Evolutionary conservation across 1,140 invertebrate genomes (phyloP).

Genomic region (Delia radicum): DNA sequence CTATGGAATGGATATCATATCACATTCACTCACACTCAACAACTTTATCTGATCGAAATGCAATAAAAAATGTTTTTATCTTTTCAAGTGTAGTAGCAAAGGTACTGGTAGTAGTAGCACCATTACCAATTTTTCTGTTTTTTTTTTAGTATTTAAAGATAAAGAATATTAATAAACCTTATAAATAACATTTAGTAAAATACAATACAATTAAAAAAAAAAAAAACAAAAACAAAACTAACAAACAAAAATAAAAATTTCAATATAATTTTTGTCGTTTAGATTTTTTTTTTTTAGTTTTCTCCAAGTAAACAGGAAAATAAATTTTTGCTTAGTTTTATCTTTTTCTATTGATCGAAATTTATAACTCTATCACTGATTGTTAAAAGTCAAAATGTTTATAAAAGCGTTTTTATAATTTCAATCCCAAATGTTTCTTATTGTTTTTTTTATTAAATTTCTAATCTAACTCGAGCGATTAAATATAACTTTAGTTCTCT

Average conservation of each 20-base stretch:
- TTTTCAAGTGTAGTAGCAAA: slow-evolving; percentile 54
- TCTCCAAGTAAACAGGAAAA: too few relatives aligned
- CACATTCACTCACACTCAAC: slow-evolving; percentile 14
- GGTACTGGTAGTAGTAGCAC: slow-evolving; percentile 40
- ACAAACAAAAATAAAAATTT: background rate
- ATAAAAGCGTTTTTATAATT: too few relatives aligned
- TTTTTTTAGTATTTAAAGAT: slow-evolving; percentile 45
- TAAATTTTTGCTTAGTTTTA: background rate
- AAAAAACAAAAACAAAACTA: background rate
- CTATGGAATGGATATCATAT: slow-evolving; percentile 32
- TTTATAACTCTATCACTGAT: too few relatives aligned
- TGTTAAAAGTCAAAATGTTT: too few relatives aligned
- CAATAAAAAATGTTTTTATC: slow-evolving; percentile 55
- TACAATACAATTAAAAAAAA: slow-evolving; percentile 24
- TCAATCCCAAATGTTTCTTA: too few relatives aligned
- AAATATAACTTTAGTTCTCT: too few relatives aligned
- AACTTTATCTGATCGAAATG: slow-evolving; percentile 52
- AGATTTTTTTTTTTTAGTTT: background rate
- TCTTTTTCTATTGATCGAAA: slow-evolving; percentile 7
- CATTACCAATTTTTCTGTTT: slow-evolving; percentile 28
- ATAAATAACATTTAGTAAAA: slow-evolving; percentile 54
- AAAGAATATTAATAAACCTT: slow-evolving; percentile 56
- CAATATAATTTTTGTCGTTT: background rate
- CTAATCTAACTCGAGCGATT: too few relatives aligned
- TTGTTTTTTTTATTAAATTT: too few relatives aligned